These are phyloP conservation scores for Mimas tiliae DNA, from an alignment of 2,888 invertebrate species.

Conservation along the genomic window DNA sequence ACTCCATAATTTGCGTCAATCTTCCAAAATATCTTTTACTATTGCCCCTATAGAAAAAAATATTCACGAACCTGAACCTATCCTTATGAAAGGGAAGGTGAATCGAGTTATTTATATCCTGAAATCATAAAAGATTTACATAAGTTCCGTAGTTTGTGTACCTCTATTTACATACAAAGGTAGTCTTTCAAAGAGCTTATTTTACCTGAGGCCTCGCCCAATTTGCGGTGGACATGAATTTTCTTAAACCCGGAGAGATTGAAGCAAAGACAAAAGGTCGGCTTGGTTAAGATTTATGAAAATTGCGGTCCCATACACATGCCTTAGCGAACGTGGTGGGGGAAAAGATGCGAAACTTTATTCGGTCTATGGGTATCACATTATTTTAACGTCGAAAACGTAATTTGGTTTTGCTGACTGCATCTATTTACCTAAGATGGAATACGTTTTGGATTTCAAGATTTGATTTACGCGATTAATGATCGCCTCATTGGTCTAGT, in stretches of 20 bases:
- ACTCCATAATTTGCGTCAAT: neutral
- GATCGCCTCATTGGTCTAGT: no score
- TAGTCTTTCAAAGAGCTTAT: constrained; percentile 55
- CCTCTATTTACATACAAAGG: constrained; percentile 59
- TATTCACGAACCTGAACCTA: constrained; percentile 15
- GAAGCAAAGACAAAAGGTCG: constrained; percentile 76
- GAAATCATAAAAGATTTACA: constrained; percentile 65
- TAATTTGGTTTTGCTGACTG: neutral
- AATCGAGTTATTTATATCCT: constrained; percentile 59
- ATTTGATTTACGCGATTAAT: no score
- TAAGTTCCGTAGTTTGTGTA: constrained; percentile 57
- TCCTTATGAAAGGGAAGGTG: constrained; percentile 31
- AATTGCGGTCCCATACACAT: constrained; percentile 60
- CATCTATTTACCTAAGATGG: neutral
- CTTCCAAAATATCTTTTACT: neutral
- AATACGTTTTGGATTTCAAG: neutral
- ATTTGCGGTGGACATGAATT: constrained; percentile 74
- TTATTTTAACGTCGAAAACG: constrained; percentile 6
- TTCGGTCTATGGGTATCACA: constrained; percentile 20
- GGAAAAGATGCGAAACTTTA: constrained; percentile 25
- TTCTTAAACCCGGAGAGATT: constrained; percentile 69
- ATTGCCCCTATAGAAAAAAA: constrained; percentile 1
- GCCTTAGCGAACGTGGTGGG: constrained; percentile 15
- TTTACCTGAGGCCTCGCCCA: constrained; percentile 55
- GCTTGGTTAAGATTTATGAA: constrained; percentile 72